Evolutionary conservation across 1,140 invertebrate species (phyloP), one percentile per base, ranked within the genome.

Genomic region (Zaprionus camerounensis): DNA sequence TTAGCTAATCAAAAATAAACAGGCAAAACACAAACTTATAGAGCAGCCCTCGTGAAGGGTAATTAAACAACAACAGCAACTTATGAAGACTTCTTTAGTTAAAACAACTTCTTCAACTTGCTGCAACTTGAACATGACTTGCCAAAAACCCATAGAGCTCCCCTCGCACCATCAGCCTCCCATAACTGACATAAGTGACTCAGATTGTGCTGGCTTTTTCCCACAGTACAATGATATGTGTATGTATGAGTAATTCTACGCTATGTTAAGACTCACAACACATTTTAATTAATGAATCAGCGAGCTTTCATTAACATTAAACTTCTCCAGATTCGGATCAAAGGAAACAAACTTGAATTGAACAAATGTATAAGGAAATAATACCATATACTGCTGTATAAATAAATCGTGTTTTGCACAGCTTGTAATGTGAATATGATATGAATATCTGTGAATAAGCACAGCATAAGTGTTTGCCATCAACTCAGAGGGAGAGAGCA

Each of bases 151-250:
- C 7, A n/a, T 22, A 12, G 17, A 49, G 46, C 9, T 9, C 15
- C 46, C 20, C 20, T 22, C 11, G 20, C 7, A 0, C 46, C 2
- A 1, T 13, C 15, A 44, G 41, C 41, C 41, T 51, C 17, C 20
- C 46, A 49, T 20, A 22, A 5, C 6, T 24, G 17, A 2, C 41
- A 12, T 12, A 0, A 36, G 26, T 71, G 69, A 76, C 56, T 71
- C 68, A 76, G 56, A 61, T 26, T 55, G 44, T 74, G 66, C 22
- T 74, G 71, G 34, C 36, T 58, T 75, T 70, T 61, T 49, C 71
- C 71, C 46, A 53, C 49, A 34, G 13, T 7, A 17, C 44, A 49
- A 11, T 9, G 9, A 28, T 3, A 36, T 3, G 1, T 26, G 4
- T 26, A 26, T 26, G 24, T 26, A 26, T 56, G 51, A 66, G 5